These are phyloP conservation scores for Hyperoplus lanceolatus DNA, from an alignment of 2,797 vertebrate genomes.

Conservation along the genomic window DNA sequence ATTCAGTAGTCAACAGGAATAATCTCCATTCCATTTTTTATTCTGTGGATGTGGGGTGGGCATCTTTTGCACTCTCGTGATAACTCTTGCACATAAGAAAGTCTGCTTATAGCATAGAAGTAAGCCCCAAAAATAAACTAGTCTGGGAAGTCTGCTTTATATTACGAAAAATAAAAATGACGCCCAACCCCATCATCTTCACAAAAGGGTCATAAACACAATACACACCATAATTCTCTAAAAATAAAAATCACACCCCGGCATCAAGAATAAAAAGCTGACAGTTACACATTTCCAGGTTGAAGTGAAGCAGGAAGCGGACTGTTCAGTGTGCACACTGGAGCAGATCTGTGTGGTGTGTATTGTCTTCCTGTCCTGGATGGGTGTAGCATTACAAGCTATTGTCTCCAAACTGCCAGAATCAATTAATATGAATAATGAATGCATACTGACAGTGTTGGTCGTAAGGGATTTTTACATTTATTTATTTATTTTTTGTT, in stretches of 20 bases:
- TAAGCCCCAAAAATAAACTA: constrained; percentile 6
- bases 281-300: constrained; percentile 20
- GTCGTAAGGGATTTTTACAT: constrained; percentile 54
- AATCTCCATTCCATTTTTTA: constrained; percentile 8
- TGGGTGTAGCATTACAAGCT: constrained; percentile 83
- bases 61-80: not conserved
- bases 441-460: constrained; percentile 68
- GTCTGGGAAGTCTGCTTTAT: not conserved
- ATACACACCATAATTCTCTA: not conserved
- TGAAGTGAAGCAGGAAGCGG: constrained; percentile 51
- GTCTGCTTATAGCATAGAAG: not conserved
- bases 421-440: constrained; percentile 90
- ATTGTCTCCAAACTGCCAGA: constrained; percentile 83
- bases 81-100: constrained; percentile 6
- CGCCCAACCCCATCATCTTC: not conserved
- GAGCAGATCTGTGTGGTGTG: constrained; percentile 62
- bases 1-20: not conserved
- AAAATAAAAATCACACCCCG: constrained; percentile 18
- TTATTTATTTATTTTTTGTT: constrained; percentile 50
- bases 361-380: constrained; percentile 67
- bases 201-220: not conserved
- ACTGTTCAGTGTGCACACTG: constrained; percentile 47
- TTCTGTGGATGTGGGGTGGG: not conserved
- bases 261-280: constrained; percentile 20
- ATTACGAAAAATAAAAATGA: not conserved